These are phyloP conservation scores for Drepanosiphum platanoidis DNA, from an alignment of 2,888 invertebrate species.

Conservation along the genomic window DNA sequence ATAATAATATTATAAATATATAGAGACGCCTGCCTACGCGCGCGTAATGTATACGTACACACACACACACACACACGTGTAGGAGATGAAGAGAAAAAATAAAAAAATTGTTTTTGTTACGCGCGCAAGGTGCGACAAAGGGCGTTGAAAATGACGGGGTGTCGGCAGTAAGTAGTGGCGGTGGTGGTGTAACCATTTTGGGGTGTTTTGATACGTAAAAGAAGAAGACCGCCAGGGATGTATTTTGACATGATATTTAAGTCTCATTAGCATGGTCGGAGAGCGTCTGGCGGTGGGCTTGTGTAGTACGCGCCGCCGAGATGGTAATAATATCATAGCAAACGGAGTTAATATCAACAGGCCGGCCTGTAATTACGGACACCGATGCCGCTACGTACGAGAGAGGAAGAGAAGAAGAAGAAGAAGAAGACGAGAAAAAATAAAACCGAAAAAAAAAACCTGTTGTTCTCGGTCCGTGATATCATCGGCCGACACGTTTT, in stretches of 20 bases:
- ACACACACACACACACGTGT: too few relatives aligned
- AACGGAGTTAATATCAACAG: conserved; percentile 61
- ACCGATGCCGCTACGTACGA: conserved; percentile 17
- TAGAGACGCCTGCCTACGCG: background rate
- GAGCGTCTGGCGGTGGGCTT: conserved; percentile 1
- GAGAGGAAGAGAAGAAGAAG: background rate
- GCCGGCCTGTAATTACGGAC: conserved; percentile 59
- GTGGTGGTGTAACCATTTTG: conserved; percentile 36
- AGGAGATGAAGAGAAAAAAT: background rate
- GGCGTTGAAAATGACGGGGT: conserved; percentile 58
- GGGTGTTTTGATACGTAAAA: conserved; percentile 42
- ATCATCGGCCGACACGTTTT: conserved; percentile 16
- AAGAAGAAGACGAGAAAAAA: too few relatives aligned
- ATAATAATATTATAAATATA: background rate
- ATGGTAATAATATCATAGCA: conserved; percentile 38
- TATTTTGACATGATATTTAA: conserved; percentile 62
- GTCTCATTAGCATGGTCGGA: conserved; percentile 58
- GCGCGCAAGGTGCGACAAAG: conserved; percentile 55
- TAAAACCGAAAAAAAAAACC: too few relatives aligned
- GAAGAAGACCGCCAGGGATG: conserved; percentile 53
- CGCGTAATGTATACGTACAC: background rate
- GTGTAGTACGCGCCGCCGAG: background rate
- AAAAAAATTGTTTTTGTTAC: conserved; percentile 47
- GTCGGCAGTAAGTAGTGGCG: background rate
- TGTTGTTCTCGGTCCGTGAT: conserved; percentile 40